Base-by-base conservation (phyloP, 2,888 invertebrate genomes). In the Drosophila emarginata region DNA sequence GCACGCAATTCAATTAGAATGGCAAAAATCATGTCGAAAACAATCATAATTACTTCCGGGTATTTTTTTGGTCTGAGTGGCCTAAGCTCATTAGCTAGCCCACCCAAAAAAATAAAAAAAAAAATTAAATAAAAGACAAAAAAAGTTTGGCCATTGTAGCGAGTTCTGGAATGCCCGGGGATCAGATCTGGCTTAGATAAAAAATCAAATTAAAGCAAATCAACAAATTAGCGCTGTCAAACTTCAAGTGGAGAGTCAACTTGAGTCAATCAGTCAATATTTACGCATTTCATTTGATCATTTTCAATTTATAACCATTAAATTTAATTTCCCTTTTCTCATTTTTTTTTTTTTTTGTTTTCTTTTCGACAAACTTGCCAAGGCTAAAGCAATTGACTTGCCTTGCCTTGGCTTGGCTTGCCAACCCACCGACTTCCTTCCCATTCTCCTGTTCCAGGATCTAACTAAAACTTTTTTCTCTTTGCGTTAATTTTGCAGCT, bases 221-320 rank as follows among this genome's bases (percentile, higher is more conserved):
- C 87, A 86, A 88, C 88, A 84, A 84, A 88, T 84, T 88, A 84
- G 80, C 77, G 75, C 73, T 80, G 84, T 83, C 84, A 78, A 87
- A 66, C 61, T 50, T 60, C 50, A 64, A 57, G 63, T 23, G 26
- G 32, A 37, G 52, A 58, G 64, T 64, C 74, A 73, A 32, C 61
- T 74, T 45, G 51, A 71, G 64, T 64, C 75, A 76, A 65, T 75
- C 84, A 83, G 88, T 84, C 84, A 84, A 84, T 88, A 84, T 84
- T 86, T 84, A 83, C 83, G 75, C 83, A 86, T 84, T 84, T 84
- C 80, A 86, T 84, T 88, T 77, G 83, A 72, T 86, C 84, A 84
- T 69, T 88, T 88, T 83, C 80, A 83, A 84, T 84, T 84, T 88
- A 84, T 84, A 83, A 71, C 74, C 88, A 88, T 84, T 84, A 80